Percentiles rank a stretch among this genome's conserved stretches.
phyloP scores from a whole-genome alignment of 2,888 invertebrate genomes.

The Andrena bicolor region DNA sequence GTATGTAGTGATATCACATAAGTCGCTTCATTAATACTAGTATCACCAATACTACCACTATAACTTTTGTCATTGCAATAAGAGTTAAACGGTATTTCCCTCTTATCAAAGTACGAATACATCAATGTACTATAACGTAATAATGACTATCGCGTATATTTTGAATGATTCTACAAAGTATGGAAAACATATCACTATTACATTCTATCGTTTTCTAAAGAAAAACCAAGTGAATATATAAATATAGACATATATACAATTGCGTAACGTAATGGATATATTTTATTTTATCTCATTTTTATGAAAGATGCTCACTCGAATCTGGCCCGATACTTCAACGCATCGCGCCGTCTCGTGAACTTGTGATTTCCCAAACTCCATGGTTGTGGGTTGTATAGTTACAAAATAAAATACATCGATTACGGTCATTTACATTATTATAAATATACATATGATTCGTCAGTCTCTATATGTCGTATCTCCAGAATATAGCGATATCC shows the following conservation, averaged over 20 bases:
- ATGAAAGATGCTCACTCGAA: not conserved
- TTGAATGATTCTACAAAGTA: constrained; percentile 19
- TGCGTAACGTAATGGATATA: constrained; percentile 57
- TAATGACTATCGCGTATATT: constrained; percentile 29
- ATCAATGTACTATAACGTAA: constrained; percentile 26
- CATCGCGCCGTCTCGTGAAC: not conserved
- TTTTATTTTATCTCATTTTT: constrained; percentile 37
- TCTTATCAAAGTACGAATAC: constrained; percentile 31
- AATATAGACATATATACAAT: constrained; percentile 76
- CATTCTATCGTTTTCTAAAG: constrained; percentile 42
- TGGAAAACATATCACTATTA: constrained; percentile 35
- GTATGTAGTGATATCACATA: constrained; percentile 44
- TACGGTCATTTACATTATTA: constrained; percentile 42
- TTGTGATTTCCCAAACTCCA: constrained; percentile 3
- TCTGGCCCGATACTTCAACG: not conserved
- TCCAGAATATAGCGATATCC: constrained; percentile 28
- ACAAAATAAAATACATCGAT: constrained; percentile 56
- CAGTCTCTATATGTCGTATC: constrained; percentile 46
- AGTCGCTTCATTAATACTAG: constrained; percentile 46
- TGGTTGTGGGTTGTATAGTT: not conserved
- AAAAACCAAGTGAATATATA: constrained; percentile 42
- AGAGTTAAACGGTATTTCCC: constrained; percentile 16
- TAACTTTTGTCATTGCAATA: constrained; percentile 27
- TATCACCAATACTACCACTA: constrained; percentile 55
- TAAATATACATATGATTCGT: constrained; percentile 57